Conservation (phyloP, 2,888 invertebrate genomes). For the Siphonodentalium dalli region DNA sequence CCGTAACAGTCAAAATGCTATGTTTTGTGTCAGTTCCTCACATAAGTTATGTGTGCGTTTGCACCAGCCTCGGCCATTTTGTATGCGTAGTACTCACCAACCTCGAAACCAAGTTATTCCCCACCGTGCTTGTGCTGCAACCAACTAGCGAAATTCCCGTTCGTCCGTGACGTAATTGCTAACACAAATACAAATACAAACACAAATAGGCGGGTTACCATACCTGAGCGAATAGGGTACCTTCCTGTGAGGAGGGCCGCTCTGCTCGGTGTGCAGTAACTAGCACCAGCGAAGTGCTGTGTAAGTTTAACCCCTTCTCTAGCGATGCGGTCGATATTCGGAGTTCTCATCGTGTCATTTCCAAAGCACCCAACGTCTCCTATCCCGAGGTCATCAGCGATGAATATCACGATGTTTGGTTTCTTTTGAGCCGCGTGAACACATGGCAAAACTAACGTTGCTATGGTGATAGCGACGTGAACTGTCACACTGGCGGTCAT, state of each 20-base stretch:
- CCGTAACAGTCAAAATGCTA: too few relatives aligned
- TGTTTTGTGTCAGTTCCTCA: too few relatives aligned
- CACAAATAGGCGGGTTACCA: neutral
- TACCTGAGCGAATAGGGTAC: constrained; percentile 43
- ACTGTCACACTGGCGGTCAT: too few relatives aligned
- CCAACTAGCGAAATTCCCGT: neutral
- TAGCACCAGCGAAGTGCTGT: constrained; percentile 67
- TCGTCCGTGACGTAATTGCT: neutral
- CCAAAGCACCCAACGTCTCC: constrained; percentile 67
- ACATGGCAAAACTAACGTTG: too few relatives aligned
- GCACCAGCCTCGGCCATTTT: too few relatives aligned
- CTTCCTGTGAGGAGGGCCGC: constrained; percentile 68
- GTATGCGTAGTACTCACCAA: too few relatives aligned
- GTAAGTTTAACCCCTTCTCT: constrained; percentile 66
- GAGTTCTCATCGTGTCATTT: constrained; percentile 66
- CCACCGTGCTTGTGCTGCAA: neutral
- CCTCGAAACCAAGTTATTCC: too few relatives aligned
- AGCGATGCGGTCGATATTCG: constrained; percentile 65
- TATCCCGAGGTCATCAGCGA: constrained; percentile 69
- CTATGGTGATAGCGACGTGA: too few relatives aligned
- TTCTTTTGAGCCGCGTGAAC: too few relatives aligned
- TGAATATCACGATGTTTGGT: constrained; percentile 68
- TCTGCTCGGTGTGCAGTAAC: constrained; percentile 68
- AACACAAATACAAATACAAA: neutral
- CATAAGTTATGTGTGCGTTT: too few relatives aligned